These are phyloP conservation scores for Psephotus haematonotus DNA, from an alignment of 2,113 vertebrate species.

Conservation along the genomic window DNA sequence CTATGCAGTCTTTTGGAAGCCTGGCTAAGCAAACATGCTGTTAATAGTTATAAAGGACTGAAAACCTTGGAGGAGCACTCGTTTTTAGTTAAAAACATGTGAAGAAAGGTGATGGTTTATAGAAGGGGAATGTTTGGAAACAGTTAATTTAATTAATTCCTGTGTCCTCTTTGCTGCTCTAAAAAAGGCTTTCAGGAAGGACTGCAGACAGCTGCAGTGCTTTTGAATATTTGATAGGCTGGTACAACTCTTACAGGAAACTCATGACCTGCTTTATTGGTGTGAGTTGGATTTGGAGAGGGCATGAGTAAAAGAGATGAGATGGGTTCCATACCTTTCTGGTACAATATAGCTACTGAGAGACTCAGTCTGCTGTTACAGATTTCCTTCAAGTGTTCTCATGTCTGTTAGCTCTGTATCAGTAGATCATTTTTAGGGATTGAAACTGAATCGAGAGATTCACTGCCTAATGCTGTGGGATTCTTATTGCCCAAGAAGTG, in stretches of 20 bases:
- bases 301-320: not conserved
- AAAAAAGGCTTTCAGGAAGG: conserved; percentile 40
- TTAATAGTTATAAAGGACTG: not conserved
- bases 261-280: conserved; percentile 38
- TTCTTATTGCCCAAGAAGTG: not conserved
- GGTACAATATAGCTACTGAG: not conserved
- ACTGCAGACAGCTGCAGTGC: conserved; percentile 69
- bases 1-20: not conserved
- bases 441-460: not conserved
- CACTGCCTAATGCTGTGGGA: not conserved
- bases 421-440: not conserved
- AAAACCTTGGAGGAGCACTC: not conserved
- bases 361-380: not conserved
- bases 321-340: not conserved
- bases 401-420: not conserved
- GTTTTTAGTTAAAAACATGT: not conserved
- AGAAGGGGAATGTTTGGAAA: not conserved
- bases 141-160: conserved; percentile 21
- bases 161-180: not conserved
- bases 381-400: not conserved
- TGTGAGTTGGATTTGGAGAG: not conserved
- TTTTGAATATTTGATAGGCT: conserved; percentile 65
- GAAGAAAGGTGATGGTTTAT: not conserved
- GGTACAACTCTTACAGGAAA: conserved; percentile 29
- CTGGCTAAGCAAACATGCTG: not conserved